These are phyloP conservation scores for Bombus terrestris DNA, from an alignment of 1,140 invertebrate genomes.

Conservation along the genomic window DNA sequence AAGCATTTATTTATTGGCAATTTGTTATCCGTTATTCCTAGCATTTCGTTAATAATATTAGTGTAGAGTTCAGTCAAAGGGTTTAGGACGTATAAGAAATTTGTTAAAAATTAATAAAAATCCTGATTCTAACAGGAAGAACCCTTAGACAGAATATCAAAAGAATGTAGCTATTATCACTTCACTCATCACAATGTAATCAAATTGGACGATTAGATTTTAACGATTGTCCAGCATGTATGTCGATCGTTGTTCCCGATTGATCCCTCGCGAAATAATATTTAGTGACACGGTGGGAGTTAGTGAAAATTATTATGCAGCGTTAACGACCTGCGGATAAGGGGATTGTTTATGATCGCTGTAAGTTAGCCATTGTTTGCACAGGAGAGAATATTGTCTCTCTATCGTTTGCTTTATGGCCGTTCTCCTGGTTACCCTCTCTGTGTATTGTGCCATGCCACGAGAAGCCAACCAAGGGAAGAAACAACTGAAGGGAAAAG, in stretches of 20 bases:
- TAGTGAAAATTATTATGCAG: conserved; percentile 63
- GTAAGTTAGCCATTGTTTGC: conserved; percentile 69
- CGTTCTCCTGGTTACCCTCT: conserved; percentile 52
- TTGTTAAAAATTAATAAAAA: too few relatives aligned
- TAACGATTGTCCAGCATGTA: neutral
- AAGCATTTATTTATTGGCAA: too few relatives aligned
- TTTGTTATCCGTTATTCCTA: too few relatives aligned
- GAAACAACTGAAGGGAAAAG: conserved; percentile 9
- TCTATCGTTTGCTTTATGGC: conserved; percentile 65
- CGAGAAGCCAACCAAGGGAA: neutral
- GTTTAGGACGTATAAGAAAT: too few relatives aligned
- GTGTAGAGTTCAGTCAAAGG: too few relatives aligned
- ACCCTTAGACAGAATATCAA: too few relatives aligned
- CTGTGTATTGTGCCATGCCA: conserved; percentile 42
- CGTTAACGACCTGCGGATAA: conserved; percentile 67
- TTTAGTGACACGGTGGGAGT: conserved; percentile 7
- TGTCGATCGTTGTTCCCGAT: conserved; percentile 33
- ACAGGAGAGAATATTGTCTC: conserved; percentile 66
- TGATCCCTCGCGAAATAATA: conserved; percentile 25
- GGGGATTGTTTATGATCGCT: conserved; percentile 65
- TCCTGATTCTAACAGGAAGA: too few relatives aligned
- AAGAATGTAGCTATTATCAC: too few relatives aligned
- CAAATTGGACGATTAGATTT: neutral
- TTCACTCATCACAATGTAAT: too few relatives aligned
- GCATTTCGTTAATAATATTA: too few relatives aligned